A percentile compares a stretch with the other conserved stretches of the same genome.
phyloP scores from a whole-genome alignment of 23 tunicate species.

The Styela clava region DNA sequence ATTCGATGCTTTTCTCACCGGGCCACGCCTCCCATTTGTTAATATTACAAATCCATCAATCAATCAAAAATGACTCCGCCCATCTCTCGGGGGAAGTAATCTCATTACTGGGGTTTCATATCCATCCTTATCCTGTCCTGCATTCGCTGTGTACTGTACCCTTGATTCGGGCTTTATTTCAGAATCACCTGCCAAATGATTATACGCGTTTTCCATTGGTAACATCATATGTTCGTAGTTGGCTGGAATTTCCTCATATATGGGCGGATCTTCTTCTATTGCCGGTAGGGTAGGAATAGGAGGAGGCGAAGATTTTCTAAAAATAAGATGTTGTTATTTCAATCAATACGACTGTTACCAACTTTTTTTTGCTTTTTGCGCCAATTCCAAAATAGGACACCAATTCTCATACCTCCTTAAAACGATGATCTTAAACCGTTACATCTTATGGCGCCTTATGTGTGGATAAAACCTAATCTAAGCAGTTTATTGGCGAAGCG shows the following conservation, averaged over 20 bases:
- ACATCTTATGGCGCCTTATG: too few species aligned
- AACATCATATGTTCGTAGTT: not conserved
- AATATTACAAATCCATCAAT: too few species aligned
- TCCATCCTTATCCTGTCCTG: not conserved
- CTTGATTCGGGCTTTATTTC: not conserved
- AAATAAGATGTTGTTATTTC: too few species aligned
- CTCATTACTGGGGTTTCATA: not conserved
- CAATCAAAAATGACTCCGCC: not conserved
- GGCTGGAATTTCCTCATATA: not conserved
- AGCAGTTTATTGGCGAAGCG: too few species aligned
- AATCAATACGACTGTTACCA: too few species aligned
- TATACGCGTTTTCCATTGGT: not conserved
- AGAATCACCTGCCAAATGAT: not conserved
- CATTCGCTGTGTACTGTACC: not conserved
- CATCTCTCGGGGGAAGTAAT: not conserved
- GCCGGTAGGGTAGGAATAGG: not conserved
- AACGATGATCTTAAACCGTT: too few species aligned
- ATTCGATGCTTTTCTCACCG: too few species aligned
- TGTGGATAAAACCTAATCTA: too few species aligned
- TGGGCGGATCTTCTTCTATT: not conserved
- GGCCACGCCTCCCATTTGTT: too few species aligned
- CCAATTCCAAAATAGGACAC: too few species aligned
- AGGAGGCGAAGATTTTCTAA: not conserved
- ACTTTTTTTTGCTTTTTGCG: too few species aligned
- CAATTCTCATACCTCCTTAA: too few species aligned